Base-by-base conservation (phyloP, 2,888 invertebrate genomes). In the Scelioninae gen. 1 region DNA sequence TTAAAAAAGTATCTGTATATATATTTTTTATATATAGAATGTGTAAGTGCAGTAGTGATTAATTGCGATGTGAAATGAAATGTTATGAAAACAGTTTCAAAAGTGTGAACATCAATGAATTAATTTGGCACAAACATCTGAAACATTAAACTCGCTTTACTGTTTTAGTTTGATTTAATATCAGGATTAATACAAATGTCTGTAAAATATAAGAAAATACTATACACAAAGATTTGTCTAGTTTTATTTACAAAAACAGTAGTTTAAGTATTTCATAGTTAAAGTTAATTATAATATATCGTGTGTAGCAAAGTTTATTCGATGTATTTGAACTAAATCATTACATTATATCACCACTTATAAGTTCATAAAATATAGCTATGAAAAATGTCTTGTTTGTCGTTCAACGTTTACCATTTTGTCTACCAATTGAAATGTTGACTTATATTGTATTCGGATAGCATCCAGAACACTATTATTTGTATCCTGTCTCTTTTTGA, bases 21-120 rank as follows among this genome's bases (percentile, higher is more conserved):
- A n/a, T 60, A 71, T 58, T 71, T 71, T 71, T 71, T 71, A 71
- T 71, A 58, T 58, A 71, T 71, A 71, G 45, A 56, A 16, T 38
- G 38, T 15, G 32, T 60, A 38, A 56, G 69, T 47, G 34, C 6
- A 51, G 23, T 51, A 51, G 13, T 65, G 13, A 23, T 51, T 60
- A 60, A 40, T 34, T 51, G 38, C 23, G 29, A 16, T 47, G 16
- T 29, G 31, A 60, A 23, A 55, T 11, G 7, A 55, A 45, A 58
- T n/a, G 34, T 45, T n/a, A 34, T 69, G 45, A 55, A n/a, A 32
- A 5, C 38, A 38, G 7, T 7, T 32, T 55, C 15, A 13, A 56
- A 58, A 58, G 15, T 43, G 13, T 56, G 29, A 11, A 74, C 13
- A 23, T 38, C 40, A 72, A 72, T 72, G 51, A 72, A 62, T 5